Percentiles rank a stretch among this genome's conserved stretches.
These are phyloP conservation scores for Listrodromus nycthemerus DNA, from an alignment of 2,888 invertebrate species.

Conservation along the genomic window DNA sequence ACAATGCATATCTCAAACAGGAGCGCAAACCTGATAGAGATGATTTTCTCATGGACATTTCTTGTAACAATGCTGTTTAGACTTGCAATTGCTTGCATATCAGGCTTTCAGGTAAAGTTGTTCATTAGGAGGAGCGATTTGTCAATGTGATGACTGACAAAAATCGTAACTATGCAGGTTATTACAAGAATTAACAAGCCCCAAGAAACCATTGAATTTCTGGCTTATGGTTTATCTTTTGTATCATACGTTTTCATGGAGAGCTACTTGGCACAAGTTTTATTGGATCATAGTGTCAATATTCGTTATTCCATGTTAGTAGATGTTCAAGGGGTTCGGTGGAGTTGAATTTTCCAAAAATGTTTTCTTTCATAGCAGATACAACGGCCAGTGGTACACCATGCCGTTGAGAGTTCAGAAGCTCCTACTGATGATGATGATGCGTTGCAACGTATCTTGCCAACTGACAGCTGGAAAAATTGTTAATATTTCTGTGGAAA, in stretches of 20 bases:
- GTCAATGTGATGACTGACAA: neutral
- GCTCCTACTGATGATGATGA: no score
- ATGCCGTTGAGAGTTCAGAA: no score
- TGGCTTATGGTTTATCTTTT: neutral
- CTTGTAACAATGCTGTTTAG: constrained; percentile 3
- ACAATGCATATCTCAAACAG: neutral
- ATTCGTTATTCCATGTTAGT: neutral
- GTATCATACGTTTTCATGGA: constrained; percentile 25
- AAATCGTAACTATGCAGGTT: neutral
- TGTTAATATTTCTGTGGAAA: no score
- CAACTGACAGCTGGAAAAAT: no score
- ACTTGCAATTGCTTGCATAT: constrained; percentile 23
- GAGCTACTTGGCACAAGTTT: constrained; percentile 21
- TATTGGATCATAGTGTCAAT: constrained; percentile 14
- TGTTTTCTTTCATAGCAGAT: no score
- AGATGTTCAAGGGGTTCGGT: no score
- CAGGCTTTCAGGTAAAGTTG: constrained; percentile 25
- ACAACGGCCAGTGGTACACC: no score
- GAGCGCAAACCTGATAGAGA: constrained; percentile 18
- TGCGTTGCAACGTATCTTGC: no score
- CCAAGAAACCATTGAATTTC: neutral
- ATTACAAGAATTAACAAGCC: neutral
- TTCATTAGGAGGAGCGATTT: neutral
- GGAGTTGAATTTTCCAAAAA: no score
- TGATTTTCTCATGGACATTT: constrained; percentile 1